Evolutionary conservation across 2,113 vertebrate species (phyloP), one percentile per base, ranked within the genome.

Genomic region (Eidolon helvum): DNA sequence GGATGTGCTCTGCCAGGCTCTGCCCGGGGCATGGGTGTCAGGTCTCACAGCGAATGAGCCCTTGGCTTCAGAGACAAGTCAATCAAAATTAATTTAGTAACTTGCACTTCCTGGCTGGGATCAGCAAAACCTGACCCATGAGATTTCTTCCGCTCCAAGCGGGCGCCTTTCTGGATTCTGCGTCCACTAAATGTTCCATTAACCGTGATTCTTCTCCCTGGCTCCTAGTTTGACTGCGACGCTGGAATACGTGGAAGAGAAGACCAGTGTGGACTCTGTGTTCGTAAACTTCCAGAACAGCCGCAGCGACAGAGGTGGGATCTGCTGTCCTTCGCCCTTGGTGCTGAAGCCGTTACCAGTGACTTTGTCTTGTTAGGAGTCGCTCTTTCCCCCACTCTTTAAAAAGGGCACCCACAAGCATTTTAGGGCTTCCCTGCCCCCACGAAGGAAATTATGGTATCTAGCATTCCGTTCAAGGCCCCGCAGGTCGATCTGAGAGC

Each of bases 241-340:
- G 33, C 90, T 98, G 94, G 97, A 98, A 88, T 98, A 98, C 6
- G 96, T 97, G 71, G 98, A 98, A 45, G 97, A 98, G 66, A 97
- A 97, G 48, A 98, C 97, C 19, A 90, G 74, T 0, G 97, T 97
- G 33, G 94, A 98, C 71, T 98, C 74, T 0, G 98, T 98, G 95
- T 96, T 98, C 87, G 96, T 98, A 22, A 98, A 97, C 84, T 98
- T 98, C 95, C 88, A 61, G 10, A 98, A 38, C 3, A 10, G 96
- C 59, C 97, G 97, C 14, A 96, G 87, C 4, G 98, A 98, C 63
- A 93, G 79, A 94, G 97, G 98, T 97, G 40, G 63, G 14, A 59
- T 4, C 35, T 80, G 30, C 84, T 59, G 19, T 79, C 68, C 22
- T 33, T 33, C 48, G 75, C 7, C 40, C 24, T 50, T 83, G 10